Evolutionary conservation across 2,113 vertebrate species (phyloP).

Genomic region (Nothobranchius kuhntae): DNA sequence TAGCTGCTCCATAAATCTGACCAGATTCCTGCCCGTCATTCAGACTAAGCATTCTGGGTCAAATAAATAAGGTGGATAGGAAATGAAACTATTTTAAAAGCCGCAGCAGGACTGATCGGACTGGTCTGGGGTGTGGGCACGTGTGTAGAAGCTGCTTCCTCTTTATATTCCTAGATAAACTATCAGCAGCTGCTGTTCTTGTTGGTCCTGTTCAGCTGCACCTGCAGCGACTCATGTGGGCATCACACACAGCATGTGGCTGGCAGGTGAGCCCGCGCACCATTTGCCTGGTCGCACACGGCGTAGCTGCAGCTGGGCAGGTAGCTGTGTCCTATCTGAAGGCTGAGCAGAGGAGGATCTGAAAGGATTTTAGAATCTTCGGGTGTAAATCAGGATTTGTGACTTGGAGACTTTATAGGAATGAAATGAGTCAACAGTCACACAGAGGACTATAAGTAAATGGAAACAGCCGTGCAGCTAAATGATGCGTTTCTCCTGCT

Average conservation of each 20-base stretch:
- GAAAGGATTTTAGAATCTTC: background rate
- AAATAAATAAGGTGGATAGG: too few relatives aligned
- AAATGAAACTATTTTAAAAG: background rate
- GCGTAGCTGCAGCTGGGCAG: constrained; percentile 20
- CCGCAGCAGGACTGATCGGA: background rate
- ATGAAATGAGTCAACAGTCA: too few relatives aligned
- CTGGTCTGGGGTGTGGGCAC: too few relatives aligned
- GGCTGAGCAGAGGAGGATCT: background rate
- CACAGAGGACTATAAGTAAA: too few relatives aligned
- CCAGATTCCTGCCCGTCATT: too few relatives aligned
- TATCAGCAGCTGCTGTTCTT: constrained; percentile 12
- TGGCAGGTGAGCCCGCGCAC: constrained; percentile 20
- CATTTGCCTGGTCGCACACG: constrained; percentile 38
- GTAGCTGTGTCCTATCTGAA: background rate
- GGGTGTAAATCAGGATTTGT: background rate
- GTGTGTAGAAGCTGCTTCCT: background rate
- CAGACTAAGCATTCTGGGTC: too few relatives aligned
- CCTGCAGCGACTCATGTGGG: constrained; percentile 8
- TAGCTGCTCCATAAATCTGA: too few relatives aligned
- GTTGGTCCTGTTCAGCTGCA: background rate
- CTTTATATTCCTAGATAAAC: background rate
- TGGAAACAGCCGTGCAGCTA: too few relatives aligned
- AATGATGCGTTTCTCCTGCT: too few relatives aligned
- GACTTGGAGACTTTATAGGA: too few relatives aligned
- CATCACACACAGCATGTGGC: background rate